Evolutionary conservation across 2,113 vertebrate species (phyloP).

Genomic region (Chaenocephalus aceratus): DNA sequence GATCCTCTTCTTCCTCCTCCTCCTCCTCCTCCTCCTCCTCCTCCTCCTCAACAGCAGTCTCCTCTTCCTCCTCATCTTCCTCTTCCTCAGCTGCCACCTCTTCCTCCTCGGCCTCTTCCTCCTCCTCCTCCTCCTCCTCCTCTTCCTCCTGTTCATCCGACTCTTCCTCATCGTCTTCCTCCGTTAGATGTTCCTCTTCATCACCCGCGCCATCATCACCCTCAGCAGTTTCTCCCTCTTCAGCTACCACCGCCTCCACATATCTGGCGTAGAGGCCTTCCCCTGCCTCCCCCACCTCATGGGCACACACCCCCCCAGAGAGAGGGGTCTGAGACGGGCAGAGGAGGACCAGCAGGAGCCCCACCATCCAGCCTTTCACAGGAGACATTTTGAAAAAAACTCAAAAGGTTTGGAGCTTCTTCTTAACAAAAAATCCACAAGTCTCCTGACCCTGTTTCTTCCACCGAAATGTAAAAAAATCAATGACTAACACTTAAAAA

Average conservation of each 20-base stretch:
- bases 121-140: constrained; percentile 1
- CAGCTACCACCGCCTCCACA: constrained; percentile 36
- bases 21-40: neutral
- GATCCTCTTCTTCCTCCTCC: neutral
- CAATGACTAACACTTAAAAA: neutral
- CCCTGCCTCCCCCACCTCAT: constrained; percentile 47
- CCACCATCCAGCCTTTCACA: constrained; percentile 53
- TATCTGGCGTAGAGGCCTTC: constrained; percentile 16
- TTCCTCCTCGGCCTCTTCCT: neutral
- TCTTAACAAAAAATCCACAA: constrained; percentile 6
- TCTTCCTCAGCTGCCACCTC: neutral
- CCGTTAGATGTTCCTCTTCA: constrained; percentile 29
- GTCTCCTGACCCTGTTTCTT: neutral
- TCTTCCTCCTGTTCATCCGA: neutral
- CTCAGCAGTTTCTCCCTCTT: constrained; percentile 19
- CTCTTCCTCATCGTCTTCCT: constrained; percentile 5
- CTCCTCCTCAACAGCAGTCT: neutral
- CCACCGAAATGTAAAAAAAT: constrained; percentile 1
- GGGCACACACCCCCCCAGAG: constrained; percentile 30
- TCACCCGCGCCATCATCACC: neutral
- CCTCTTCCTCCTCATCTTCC: neutral
- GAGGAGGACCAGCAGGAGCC: constrained; percentile 72
- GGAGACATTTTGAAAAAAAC: constrained; percentile 63
- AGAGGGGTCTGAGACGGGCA: constrained; percentile 57
- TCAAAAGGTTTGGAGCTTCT: neutral